Evolutionary conservation across 2,888 invertebrate species (phyloP).

Genomic region (Kryphioiulus occultus): DNA sequence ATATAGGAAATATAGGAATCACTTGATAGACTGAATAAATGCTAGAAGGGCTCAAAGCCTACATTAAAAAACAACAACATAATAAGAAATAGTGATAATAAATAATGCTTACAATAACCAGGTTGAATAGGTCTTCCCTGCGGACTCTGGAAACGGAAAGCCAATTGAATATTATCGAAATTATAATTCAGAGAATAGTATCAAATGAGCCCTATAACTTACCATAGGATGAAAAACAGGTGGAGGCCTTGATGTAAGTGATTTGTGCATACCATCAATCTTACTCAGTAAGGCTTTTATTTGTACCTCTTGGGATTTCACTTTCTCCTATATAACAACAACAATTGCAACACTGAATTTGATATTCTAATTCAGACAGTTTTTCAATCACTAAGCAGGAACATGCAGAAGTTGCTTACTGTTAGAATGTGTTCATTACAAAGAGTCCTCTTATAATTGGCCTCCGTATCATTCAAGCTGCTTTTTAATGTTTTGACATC

Average conservation of each 20-base stretch:
- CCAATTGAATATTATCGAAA: neutral
- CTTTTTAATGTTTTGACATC: slow-evolving; percentile 48
- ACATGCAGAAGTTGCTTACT: neutral
- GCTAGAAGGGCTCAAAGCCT: no score
- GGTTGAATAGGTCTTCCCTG: neutral
- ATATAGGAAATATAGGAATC: no score
- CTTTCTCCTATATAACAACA: slow-evolving; percentile 24
- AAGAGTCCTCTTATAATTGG: neutral
- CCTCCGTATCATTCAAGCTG: neutral
- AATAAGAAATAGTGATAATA: neutral
- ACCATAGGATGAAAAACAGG: neutral
- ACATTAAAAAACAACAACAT: no score
- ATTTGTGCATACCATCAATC: neutral
- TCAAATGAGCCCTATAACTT: neutral
- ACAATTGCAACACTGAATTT: neutral
- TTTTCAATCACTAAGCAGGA: neutral
- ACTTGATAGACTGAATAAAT: no score
- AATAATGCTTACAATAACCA: neutral
- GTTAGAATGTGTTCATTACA: neutral
- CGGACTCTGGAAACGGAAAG: neutral
- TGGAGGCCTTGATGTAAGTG: neutral
- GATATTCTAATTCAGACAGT: neutral
- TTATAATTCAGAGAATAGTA: neutral
- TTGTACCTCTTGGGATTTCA: neutral
- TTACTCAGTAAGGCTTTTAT: neutral